A percentile compares a stretch with the other conserved stretches of the same genome.
Evolutionary conservation across 2,113 vertebrate genomes (phyloP).

Genomic region (Podiceps cristatus): DNA sequence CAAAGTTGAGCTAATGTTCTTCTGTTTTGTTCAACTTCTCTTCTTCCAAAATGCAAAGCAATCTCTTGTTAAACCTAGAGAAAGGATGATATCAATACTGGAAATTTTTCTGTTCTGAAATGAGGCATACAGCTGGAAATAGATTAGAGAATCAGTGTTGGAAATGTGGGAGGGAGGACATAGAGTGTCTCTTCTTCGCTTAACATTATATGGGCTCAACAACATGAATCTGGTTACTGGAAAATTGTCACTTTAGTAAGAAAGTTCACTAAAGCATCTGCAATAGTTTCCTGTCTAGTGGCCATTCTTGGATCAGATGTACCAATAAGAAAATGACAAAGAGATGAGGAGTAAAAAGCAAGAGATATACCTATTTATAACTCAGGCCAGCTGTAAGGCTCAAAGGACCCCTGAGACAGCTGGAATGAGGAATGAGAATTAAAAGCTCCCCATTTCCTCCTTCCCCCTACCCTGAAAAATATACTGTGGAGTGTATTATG

Average conservation of each 20-base stretch:
- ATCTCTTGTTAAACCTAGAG: background rate
- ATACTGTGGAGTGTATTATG: conserved; percentile 2
- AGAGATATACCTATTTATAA: conserved; percentile 37
- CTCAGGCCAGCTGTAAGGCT: conserved; percentile 18
- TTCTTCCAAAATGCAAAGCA: conserved; percentile 6
- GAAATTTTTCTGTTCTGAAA: conserved; percentile 6
- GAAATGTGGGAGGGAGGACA: conserved; percentile 15
- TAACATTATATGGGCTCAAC: background rate
- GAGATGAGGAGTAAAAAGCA: background rate
- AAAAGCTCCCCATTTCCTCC: conserved; percentile 22
- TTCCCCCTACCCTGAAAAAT: conserved; percentile 19
- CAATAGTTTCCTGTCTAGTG: background rate
- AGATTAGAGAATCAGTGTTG: conserved; percentile 47
- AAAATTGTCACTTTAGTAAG: conserved; percentile 3
- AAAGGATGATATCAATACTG: background rate
- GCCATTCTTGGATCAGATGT: background rate
- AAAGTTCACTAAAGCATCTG: background rate
- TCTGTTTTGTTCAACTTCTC: background rate
- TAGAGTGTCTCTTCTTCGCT: background rate
- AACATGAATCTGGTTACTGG: background rate
- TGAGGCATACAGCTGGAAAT: background rate
- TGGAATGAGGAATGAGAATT: conserved; percentile 21
- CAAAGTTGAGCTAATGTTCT: background rate
- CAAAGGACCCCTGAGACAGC: conserved; percentile 1
- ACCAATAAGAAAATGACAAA: background rate